Conservation (phyloP, 2,113 vertebrate species). For the Aepyceros melampus region DNA sequence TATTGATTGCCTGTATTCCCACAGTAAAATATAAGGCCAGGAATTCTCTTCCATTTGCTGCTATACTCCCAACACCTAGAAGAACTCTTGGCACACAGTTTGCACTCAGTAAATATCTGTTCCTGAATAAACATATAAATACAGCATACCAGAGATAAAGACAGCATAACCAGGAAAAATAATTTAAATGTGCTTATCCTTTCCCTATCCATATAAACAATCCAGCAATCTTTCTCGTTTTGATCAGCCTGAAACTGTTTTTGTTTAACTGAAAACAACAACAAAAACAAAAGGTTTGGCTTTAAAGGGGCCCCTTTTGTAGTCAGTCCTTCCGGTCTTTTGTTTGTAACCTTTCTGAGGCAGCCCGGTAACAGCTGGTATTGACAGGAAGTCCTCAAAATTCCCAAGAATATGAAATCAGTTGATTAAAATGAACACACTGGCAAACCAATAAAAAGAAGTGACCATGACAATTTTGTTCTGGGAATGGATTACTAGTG, state of each 20-base stretch:
- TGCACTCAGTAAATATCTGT: neutral
- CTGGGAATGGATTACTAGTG: neutral
- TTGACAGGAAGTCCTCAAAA: constrained; percentile 28
- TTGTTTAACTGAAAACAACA: constrained; percentile 21
- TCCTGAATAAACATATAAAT: constrained; percentile 25
- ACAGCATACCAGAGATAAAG: neutral
- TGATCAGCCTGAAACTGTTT: neutral
- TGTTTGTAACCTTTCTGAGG: constrained; percentile 28
- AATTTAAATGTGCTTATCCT: neutral
- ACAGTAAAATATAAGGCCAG: neutral
- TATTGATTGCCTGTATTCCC: neutral
- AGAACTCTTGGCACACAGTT: neutral
- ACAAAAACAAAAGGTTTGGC: constrained; percentile 8
- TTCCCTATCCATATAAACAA: constrained; percentile 25
- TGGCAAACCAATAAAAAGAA: constrained; percentile 13
- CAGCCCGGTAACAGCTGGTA: constrained; percentile 25
- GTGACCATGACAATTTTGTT: neutral
- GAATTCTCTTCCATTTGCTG: neutral
- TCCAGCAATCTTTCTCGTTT: neutral
- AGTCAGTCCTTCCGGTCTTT: neutral
- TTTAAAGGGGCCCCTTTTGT: neutral
- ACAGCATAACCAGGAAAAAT: constrained; percentile 2
- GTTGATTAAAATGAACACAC: constrained; percentile 3
- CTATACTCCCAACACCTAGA: neutral
- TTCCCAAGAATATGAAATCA: constrained; percentile 33